Percentiles rank a stretch among this genome's conserved stretches.
Conservation (phyloP, 2,888 invertebrate species). For the Fragum fragum region DNA sequence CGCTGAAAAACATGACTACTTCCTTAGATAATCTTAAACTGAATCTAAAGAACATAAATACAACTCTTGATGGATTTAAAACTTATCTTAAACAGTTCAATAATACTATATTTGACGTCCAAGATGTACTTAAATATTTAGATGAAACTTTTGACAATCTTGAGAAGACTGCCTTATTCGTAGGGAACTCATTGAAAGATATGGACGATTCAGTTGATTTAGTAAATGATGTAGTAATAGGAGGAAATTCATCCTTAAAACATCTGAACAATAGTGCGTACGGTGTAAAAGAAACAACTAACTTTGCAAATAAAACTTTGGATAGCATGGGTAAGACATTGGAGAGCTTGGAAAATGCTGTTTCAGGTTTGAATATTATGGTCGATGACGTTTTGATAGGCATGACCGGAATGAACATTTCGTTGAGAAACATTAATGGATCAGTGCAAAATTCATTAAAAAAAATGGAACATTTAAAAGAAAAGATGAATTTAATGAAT, state of each 20-base stretch:
- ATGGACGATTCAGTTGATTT: slow-evolving; percentile 44
- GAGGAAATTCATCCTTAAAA: slow-evolving; percentile 41
- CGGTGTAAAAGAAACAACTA: slow-evolving; percentile 51
- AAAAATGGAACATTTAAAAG: slow-evolving; percentile 37
- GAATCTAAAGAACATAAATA: slow-evolving; percentile 55
- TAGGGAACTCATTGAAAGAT: slow-evolving; percentile 54
- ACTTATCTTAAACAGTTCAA: slow-evolving; percentile 50
- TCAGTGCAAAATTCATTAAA: slow-evolving; percentile 52
- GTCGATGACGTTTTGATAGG: slow-evolving; percentile 42
- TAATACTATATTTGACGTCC: slow-evolving; percentile 55
- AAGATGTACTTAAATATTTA: slow-evolving; percentile 55
- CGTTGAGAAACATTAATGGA: slow-evolving; percentile 54
- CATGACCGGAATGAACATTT: slow-evolving; percentile 48
- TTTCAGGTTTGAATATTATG: slow-evolving; percentile 36
- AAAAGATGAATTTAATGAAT: slow-evolving; percentile 42
- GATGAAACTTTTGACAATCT: slow-evolving; percentile 55
- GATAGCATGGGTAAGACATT: slow-evolving; percentile 60
- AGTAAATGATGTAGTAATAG: slow-evolving; percentile 34
- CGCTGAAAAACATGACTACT: slow-evolving; percentile 52
- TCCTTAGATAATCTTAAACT: slow-evolving; percentile 61
- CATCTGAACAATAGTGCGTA: slow-evolving; percentile 50
- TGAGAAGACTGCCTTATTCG: slow-evolving; percentile 39
- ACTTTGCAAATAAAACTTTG: slow-evolving; percentile 56
- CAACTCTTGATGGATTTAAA: slow-evolving; percentile 55
- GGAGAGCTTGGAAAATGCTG: slow-evolving; percentile 48